phyloP scores from a whole-genome alignment of 2,888 invertebrate species.

The Sphinx pinastri region DNA sequence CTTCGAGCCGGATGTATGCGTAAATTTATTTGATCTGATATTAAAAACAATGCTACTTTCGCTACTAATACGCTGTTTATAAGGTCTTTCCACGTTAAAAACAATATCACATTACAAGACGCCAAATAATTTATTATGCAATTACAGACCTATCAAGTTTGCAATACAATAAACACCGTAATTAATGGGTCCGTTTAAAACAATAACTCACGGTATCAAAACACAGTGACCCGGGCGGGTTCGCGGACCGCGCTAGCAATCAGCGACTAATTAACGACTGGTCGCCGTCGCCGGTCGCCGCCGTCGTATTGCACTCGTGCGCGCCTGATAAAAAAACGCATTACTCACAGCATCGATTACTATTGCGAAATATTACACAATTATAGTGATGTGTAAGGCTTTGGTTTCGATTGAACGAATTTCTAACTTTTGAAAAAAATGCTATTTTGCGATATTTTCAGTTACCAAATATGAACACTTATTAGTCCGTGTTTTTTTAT shows the following conservation, averaged over 20 bases:
- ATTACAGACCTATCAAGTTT: too few species aligned
- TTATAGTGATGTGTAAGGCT: not conserved
- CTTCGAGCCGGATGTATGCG: too few species aligned
- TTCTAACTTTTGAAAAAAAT: not conserved
- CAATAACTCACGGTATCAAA: constrained; percentile 35
- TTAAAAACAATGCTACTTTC: too few species aligned
- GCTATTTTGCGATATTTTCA: not conserved
- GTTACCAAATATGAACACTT: too few species aligned
- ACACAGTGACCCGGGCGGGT: constrained; percentile 48
- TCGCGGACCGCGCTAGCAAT: constrained; percentile 47
- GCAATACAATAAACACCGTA: not conserved
- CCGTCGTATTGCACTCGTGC: not conserved
- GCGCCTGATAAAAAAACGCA: constrained; percentile 18
- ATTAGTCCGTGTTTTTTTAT: too few species aligned
- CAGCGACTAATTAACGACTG: constrained; percentile 9
- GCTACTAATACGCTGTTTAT: too few species aligned
- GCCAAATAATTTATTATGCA: too few species aligned
- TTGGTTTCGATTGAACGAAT: not conserved
- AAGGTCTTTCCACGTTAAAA: too few species aligned
- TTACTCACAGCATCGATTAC: constrained; percentile 10
- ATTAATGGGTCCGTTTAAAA: not conserved
- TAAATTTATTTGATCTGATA: too few species aligned
- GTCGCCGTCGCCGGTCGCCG: not conserved
- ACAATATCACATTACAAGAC: too few species aligned
- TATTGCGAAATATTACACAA: not conserved